Evolutionary conservation across 2,888 invertebrate species (phyloP), one percentile per base, ranked within the genome.

Genomic region (Tinea pellionella): DNA sequence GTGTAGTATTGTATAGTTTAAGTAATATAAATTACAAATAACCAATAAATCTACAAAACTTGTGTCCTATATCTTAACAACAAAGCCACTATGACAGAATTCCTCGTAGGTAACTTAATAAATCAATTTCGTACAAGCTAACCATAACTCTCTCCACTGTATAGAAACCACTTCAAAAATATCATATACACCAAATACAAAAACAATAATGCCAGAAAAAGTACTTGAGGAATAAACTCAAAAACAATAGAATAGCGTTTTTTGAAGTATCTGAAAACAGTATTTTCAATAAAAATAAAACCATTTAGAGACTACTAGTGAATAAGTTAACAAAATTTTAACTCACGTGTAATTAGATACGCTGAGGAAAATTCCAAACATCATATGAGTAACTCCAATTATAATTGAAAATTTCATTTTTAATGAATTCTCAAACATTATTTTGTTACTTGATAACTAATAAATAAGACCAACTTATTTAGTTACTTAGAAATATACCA

Each of bases 331-430:
- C 16, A 53, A 24, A 12, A 53, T 19, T 13, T 9, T 15, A 6
- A 82, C 90, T 90, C 82, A 92, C 92, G 87, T 61, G 64, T 91
- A 90, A 73, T 95, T 95, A 13, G 91, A 78, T 0, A 93, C 84
- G 64, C 92, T 94, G 70, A 97, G 89, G 61, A 87, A 73, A 0
- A 97, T 91, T 16, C 98, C 98, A 72, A 97, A 96, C 43, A 94
- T 88, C 98, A 98, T 98, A 73, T 98, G 98, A n/a, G 91, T 68
- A 0, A 98, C 93, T 8, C 98, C 98, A 63, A 98, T 88, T 30
- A 97, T 94, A 24, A 98, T 94, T 0, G 98, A 97, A 62, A 97
- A 75, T 78, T 96, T 96, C 98, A 98, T 98, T 86, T 98, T 98
- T 75, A 93, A 92, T 0, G 96, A 96, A 77, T 98, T 98, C 59